phyloP scores from a whole-genome alignment of 2,113 vertebrate genomes.

The Polypterus bichir region DNA sequence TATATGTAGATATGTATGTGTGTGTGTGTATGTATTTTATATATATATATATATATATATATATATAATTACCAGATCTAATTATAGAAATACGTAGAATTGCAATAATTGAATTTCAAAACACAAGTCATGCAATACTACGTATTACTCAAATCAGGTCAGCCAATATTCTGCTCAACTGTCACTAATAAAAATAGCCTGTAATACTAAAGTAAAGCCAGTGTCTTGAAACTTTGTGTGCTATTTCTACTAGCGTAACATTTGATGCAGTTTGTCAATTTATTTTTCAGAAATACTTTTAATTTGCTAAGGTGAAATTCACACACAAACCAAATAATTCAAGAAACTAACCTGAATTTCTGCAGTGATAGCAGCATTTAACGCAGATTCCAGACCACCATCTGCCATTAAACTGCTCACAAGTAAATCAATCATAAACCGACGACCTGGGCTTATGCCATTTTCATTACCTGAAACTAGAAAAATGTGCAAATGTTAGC shows the following conservation, averaged over 20 bases:
- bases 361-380: conserved; percentile 87
- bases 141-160: no score
- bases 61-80: no score
- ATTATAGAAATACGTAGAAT: no score
- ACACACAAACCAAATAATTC: not conserved
- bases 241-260: not conserved
- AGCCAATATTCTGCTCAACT: no score
- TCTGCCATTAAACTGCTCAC: conserved; percentile 97
- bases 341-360: conserved; percentile 77
- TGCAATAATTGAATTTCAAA: no score
- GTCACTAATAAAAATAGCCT: no score
- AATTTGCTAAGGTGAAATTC: not conserved
- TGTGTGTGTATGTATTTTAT: no score
- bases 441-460: conserved; percentile 78
- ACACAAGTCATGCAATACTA: no score
- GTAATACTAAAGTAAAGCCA: no score
- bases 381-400: conserved; percentile 84
- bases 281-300: not conserved
- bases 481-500: conserved; percentile 2
- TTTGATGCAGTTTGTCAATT: not conserved
- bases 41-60: no score
- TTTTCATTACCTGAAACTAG: conserved; percentile 87
- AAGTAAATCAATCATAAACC: conserved; percentile 93
- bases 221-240: not conserved
- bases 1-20: no score